Evolutionary conservation across 2,797 vertebrate genomes (phyloP).

Genomic region (Picus viridis): DNA sequence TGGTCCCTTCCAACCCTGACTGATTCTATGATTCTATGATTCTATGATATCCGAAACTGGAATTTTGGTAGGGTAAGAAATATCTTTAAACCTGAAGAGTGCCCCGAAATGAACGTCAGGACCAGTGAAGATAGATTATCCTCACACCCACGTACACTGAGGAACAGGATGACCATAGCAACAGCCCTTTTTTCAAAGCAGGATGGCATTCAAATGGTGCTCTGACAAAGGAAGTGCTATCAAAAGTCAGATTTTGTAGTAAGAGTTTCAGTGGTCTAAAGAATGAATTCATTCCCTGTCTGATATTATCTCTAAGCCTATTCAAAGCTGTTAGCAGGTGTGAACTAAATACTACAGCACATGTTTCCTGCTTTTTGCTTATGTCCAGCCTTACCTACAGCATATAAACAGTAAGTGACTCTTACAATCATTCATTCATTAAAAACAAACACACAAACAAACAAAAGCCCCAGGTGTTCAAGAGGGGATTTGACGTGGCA

Average conservation of each 20-base stretch:
- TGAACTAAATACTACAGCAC: constrained; percentile 31
- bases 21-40: too few relatives aligned
- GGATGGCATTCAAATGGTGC: neutral
- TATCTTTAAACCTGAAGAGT: neutral
- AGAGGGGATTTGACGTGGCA: too few relatives aligned
- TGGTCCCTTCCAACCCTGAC: too few relatives aligned
- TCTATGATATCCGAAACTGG: neutral
- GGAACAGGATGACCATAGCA: neutral
- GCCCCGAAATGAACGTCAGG: neutral
- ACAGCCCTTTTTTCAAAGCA: neutral
- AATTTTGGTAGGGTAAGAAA: neutral
- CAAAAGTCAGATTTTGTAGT: constrained; percentile 14
- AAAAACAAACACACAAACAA: too few relatives aligned
- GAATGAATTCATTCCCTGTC: neutral
- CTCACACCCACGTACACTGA: fast-evolving
- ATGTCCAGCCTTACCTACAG: neutral
- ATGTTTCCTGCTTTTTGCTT: constrained; percentile 48
- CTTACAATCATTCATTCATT: neutral
- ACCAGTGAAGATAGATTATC: neutral
- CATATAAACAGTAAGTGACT: neutral
- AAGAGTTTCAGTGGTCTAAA: neutral
- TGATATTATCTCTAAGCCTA: constrained; percentile 29
- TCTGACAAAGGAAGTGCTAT: neutral
- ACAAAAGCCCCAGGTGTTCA: too few relatives aligned
- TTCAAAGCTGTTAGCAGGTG: constrained; percentile 52